phyloP scores from a whole-genome alignment of 2,113 vertebrate genomes.

The Mormyrus iriodes region DNA sequence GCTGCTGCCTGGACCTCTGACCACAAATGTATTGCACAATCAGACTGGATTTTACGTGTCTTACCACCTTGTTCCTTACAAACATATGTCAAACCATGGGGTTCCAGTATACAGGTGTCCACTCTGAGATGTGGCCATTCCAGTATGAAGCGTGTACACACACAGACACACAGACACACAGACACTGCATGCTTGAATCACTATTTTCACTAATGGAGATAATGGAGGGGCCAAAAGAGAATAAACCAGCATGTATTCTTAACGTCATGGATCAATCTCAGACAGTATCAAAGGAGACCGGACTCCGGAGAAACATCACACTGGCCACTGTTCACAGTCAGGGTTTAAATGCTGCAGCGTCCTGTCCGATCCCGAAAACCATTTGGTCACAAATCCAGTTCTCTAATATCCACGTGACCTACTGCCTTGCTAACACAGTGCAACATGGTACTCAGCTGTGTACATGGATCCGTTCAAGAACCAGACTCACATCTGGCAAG shows the following conservation, averaged over 20 bases:
- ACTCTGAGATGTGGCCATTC: not conserved
- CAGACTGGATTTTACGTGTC: not conserved
- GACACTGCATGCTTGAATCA: not conserved
- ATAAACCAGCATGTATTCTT: not conserved
- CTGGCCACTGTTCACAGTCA: not conserved
- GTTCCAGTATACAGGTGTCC: not conserved
- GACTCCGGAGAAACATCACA: not conserved
- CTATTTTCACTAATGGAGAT: not conserved
- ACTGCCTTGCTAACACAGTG: not conserved
- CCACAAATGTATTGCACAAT: constrained; percentile 54
- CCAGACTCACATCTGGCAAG: not conserved
- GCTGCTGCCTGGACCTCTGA: constrained; percentile 18
- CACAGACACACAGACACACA: not conserved
- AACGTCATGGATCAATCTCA: not conserved
- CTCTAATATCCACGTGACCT: not conserved
- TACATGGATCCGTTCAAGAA: not conserved
- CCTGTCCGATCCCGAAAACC: not conserved
- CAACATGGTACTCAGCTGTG: not conserved
- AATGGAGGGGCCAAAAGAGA: not conserved
- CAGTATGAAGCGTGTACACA: not conserved
- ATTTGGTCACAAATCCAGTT: constrained; percentile 5
- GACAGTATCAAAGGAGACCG: not conserved
- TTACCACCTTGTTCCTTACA: not conserved
- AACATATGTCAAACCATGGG: not conserved
- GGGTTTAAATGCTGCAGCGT: not conserved